Evolutionary conservation across 1,140 invertebrate species (phyloP), one percentile per base, ranked within the genome.

Genomic region (Archivesica marissinica): DNA sequence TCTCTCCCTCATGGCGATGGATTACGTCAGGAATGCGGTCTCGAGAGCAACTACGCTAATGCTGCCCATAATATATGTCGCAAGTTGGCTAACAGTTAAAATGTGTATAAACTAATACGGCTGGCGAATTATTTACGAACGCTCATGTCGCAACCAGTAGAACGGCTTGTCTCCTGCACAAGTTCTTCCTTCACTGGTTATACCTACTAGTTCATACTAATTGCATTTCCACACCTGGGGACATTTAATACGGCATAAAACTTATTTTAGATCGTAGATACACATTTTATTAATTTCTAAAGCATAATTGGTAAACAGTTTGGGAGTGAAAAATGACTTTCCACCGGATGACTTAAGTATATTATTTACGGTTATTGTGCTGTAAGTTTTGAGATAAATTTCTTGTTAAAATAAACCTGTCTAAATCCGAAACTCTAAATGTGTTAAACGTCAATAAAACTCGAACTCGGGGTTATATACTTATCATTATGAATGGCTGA

Each of bases 201-300:
- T n/a, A n/a, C n/a, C n/a, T 47, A 11, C 20, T 47, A 47, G 7
- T 47, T 35, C 30, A 52, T 72, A 72, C 33, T 33, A 50, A 50
- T 50, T 72, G 35, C 25, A 13, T 70, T 33, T 44, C 33, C 35
- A 72, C 68, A 72, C 68, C 68, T 72, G 68, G 68, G 25, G 39
- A 47, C 25, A 72, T 72, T 47, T 47, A 72, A 72, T 72, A 72
- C 25, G n/a, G 35, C 28, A 47, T 44, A 47, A n/a, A 72, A 47
- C 41, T 72, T 44, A 72, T 6, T 47, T 47, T 30, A 72, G 68
- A 72, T 72, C 41, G 35, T 72, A 72, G 68, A 72, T 72, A 47
- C 25, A 50, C 25, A 33, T 72, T 72, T 72, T 72, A 72, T 72
- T 72, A 72, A 72, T 72, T 41, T 33, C 17, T 15, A 47, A 72